These are phyloP conservation scores for Urocynchramus pylzowi DNA, from an alignment of 2,113 vertebrate genomes.

Conservation along the genomic window DNA sequence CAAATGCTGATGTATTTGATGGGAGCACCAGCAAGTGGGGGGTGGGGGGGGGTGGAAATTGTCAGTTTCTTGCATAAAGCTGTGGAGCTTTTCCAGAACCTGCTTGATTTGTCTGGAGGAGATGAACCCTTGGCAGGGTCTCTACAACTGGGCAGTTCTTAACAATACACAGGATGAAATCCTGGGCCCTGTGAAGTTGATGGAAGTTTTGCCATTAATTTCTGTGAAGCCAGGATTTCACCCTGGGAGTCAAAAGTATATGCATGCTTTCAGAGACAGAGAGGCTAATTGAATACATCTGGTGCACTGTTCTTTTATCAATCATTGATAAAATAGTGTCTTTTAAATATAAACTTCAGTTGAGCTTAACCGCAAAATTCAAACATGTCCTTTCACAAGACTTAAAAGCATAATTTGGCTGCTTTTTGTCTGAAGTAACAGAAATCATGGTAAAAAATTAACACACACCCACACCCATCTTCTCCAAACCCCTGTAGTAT, in stretches of 20 bases:
- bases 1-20: background rate
- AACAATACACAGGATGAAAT: background rate
- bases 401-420: background rate
- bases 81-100: slow-evolving; percentile 1
- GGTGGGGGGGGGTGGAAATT: too few relatives aligned
- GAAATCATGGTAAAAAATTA: background rate
- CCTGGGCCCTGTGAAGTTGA: background rate
- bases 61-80: background rate
- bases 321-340: slow-evolving; percentile 27
- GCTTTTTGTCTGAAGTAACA: background rate
- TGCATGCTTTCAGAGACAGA: background rate
- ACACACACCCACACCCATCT: background rate
- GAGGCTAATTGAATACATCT: slow-evolving; percentile 21
- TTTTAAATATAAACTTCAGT: slow-evolving; percentile 7
- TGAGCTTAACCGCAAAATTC: background rate
- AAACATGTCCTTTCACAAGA: background rate
- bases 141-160: background rate
- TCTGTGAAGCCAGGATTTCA: background rate
- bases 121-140: background rate
- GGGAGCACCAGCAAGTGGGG: background rate
- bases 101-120: background rate
- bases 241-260: slow-evolving; percentile 33
- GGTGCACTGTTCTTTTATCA: slow-evolving; percentile 11
- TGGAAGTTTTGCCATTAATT: background rate
- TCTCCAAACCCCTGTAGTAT: background rate